Conservation (phyloP, 2,113 vertebrate genomes). For the Ginglymostoma cirratum region DNA sequence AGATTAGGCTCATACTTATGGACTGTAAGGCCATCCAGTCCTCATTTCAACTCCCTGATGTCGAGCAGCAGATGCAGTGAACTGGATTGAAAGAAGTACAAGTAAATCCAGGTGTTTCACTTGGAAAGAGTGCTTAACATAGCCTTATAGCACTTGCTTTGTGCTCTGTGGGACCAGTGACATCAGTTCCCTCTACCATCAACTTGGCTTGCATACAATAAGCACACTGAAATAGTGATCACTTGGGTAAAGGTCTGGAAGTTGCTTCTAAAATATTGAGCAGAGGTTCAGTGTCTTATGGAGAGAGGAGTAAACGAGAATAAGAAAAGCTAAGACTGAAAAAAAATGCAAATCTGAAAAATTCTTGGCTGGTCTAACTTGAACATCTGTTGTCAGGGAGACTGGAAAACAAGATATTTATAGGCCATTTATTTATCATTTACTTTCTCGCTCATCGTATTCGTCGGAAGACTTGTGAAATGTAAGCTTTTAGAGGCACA, state of each 20-base stretch:
- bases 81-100: too few relatives aligned
- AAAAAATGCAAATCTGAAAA: neutral
- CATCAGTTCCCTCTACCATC: neutral
- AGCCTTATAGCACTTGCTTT: neutral
- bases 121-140: neutral
- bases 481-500: neutral
- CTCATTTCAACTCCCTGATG: too few relatives aligned
- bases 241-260: neutral
- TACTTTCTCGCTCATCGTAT: neutral
- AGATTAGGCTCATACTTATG: too few relatives aligned
- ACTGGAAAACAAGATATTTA: slow-evolving; percentile 1
- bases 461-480: neutral
- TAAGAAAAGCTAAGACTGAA: neutral
- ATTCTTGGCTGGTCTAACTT: neutral
- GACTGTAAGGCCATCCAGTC: too few relatives aligned
- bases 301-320: neutral
- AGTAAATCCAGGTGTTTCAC: too few relatives aligned
- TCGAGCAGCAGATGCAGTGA: too few relatives aligned
- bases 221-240: neutral
- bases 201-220: neutral
- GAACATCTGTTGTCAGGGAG: slow-evolving; percentile 1
- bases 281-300: neutral
- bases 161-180: neutral
- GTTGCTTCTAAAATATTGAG: neutral
- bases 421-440: neutral